phyloP scores from a whole-genome alignment of 2,113 vertebrate genomes.

The Amblyopsis rosae region DNA sequence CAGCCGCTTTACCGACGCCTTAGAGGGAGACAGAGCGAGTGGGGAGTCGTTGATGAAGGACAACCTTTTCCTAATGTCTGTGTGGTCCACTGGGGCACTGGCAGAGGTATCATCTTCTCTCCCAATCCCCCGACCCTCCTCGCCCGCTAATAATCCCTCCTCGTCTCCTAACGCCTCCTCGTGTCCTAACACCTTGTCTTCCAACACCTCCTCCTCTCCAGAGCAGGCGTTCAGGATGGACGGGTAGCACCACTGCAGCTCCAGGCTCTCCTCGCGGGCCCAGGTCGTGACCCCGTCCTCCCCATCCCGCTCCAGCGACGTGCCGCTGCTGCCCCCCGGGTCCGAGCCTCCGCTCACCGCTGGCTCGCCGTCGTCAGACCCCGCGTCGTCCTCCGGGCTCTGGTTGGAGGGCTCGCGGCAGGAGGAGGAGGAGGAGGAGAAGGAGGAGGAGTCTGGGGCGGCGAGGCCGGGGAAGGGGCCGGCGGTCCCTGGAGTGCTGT shows the following conservation, averaged over 20 bases:
- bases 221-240: conserved; percentile 55
- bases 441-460: conserved; percentile 76
- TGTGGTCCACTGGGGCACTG: conserved; percentile 3
- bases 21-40: conserved; percentile 70
- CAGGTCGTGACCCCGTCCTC: conserved; percentile 63
- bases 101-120: conserved; percentile 24
- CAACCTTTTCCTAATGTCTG: conserved; percentile 46
- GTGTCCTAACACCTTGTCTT: conserved; percentile 22
- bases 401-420: conserved; percentile 75
- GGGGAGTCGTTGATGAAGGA: conserved; percentile 60
- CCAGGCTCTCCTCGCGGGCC: conserved; percentile 67
- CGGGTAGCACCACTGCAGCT: conserved; percentile 74
- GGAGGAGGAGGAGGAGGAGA: conserved; percentile 74
- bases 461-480: conserved; percentile 51
- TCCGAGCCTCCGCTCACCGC: conserved; percentile 65
- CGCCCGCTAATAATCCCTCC: not conserved
- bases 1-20: conserved; percentile 55
- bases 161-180: conserved; percentile 15
- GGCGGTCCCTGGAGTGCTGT: conserved; percentile 74
- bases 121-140: not conserved
- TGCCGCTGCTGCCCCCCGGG: conserved; percentile 66
- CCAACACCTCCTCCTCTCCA: not conserved
- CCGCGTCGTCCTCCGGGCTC: conserved; percentile 68
- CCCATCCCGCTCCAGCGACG: conserved; percentile 68
- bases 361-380: conserved; percentile 67